phyloP scores from a whole-genome alignment of 2,888 invertebrate species.

The Acronicta leporina region DNA sequence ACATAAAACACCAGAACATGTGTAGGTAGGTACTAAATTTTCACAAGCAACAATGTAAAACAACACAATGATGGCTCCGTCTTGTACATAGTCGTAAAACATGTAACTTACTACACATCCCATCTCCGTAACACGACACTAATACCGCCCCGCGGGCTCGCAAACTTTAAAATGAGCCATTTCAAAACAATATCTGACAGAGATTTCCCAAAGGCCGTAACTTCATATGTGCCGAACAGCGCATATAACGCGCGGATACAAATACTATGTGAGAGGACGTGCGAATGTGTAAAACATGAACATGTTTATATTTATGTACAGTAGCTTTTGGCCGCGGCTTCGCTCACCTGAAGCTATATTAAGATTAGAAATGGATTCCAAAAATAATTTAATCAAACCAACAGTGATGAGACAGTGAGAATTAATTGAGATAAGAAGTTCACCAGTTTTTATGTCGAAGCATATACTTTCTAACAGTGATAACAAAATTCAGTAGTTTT shows the following conservation, averaged over 20 bases:
- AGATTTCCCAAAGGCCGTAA: conserved; percentile 78
- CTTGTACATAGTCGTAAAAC: conserved; percentile 34
- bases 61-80: conserved; percentile 24
- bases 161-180: conserved; percentile 80
- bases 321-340: no score
- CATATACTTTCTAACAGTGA: no score
- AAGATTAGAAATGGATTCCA: no score
- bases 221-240: conserved; percentile 56
- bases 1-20: not conserved
- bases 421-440: no score
- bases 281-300: conserved; percentile 20
- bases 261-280: conserved; percentile 42
- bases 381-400: no score
- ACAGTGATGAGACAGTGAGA: no score
- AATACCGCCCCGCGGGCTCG: conserved; percentile 58
- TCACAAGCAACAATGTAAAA: conserved; percentile 16
- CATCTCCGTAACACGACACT: conserved; percentile 54
- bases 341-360: no score
- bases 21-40: not conserved
- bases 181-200: conserved; percentile 83
- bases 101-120: conserved; percentile 43
- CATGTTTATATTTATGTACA: conserved; percentile 17
- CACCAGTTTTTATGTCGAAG: no score
- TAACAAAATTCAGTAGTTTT: no score
- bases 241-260: conserved; percentile 33